Evolutionary conservation across 2,113 vertebrate genomes (phyloP).

Genomic region (Ochotona curzoniae): DNA sequence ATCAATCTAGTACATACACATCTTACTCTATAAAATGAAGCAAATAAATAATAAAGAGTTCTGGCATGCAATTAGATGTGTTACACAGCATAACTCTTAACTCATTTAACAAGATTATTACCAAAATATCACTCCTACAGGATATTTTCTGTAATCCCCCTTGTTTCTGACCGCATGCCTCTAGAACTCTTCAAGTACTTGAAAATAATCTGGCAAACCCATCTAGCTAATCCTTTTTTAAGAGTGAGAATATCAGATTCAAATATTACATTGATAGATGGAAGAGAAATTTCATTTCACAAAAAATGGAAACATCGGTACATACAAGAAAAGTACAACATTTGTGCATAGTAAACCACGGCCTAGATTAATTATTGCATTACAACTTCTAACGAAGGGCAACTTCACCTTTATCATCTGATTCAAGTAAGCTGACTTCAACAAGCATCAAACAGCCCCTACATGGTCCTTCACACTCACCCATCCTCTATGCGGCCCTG

Average conservation of each 20-base stretch:
- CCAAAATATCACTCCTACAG: not conserved
- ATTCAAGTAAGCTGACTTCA: not conserved
- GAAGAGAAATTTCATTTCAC: not conserved
- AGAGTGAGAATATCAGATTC: not conserved
- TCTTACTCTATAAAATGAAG: conserved; percentile 10
- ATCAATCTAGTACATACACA: not conserved
- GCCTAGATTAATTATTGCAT: not conserved
- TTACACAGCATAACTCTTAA: not conserved
- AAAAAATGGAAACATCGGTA: not conserved
- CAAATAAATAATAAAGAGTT: not conserved
- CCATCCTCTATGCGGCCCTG: not conserved
- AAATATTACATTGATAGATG: not conserved
- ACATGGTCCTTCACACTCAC: not conserved
- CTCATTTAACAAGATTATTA: not conserved
- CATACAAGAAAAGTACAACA: not conserved
- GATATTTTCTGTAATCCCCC: not conserved
- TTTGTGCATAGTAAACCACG: not conserved
- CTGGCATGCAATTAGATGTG: not conserved
- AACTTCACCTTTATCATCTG: not conserved
- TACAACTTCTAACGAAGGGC: too few species aligned
- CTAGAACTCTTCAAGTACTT: not conserved
- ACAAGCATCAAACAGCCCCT: not conserved
- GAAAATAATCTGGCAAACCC: not conserved
- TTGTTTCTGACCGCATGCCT: not conserved
- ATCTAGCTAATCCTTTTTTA: not conserved